Base-by-base conservation (phyloP, 2,797 vertebrate genomes). In the Scolopax rusticola region DNA sequence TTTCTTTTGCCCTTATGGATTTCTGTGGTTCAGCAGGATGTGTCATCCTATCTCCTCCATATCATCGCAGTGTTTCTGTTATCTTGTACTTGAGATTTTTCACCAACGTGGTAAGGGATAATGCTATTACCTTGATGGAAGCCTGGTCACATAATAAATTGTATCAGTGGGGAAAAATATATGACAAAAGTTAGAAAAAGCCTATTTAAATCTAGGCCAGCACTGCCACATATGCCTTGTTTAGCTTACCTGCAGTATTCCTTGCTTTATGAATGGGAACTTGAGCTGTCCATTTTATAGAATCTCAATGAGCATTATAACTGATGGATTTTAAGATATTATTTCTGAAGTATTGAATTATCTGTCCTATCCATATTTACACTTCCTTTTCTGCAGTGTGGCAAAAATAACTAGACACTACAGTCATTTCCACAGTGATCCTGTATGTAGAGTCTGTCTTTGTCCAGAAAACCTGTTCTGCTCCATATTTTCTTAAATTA, bases 101-200 rank as follows among this genome's bases (percentile, higher is more conserved):
- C 1, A 1, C 23, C 60, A 71, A 57, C 0, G 0, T 60, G 21
- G 28, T 69, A 80, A 45, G 2, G 4, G 75, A 50, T 30, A 65
- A 47, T 53, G 45, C 16, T 61, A 1, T 25, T 79, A 47, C 14
- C 73, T 60, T n/a, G 19, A 4, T 48, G 20, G 21, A 65, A 78
- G 82, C 32, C n/a, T 48, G 19, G 41, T 53, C 7, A 9, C 11
- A 2, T 50, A 53, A 53, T 57, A 64, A 68, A 65, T 64, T 47
- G 11, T 51, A 60, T 36, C 45, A 51, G 6, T 45, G 12, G 21
- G 12, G 12, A 24, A 67, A 86, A 89, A 75, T 54, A 24, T 32
- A 33, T 50, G 23, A 41, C 6, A 76, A 36, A 41, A 32, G 2
- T 47, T 61, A 59, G 50, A 50, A 90, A 71, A 11, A 73, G 3